Base-by-base conservation (phyloP, 2,113 vertebrate species). In the Aplodontia rufa region DNA sequence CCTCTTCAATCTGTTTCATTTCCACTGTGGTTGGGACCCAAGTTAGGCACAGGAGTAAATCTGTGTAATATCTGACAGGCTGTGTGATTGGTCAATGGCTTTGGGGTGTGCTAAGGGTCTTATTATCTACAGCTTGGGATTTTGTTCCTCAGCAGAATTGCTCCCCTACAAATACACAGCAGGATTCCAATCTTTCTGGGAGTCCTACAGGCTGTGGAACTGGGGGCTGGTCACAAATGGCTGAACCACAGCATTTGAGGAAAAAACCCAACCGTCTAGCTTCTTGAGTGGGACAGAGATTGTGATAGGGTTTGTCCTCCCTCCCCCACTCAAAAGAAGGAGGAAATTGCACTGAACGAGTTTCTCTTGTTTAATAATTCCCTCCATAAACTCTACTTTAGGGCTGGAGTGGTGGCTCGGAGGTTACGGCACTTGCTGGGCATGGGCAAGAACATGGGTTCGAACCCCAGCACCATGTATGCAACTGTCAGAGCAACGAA, bases 261-360 rank as follows among this genome's bases (percentile, higher is more conserved):
- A 76, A 92, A 89, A 87, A 55, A 19, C 40, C 83, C 4, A 26
- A 40, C 3, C 35, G 13, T 89, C 16, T 17, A 94, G 62, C 30
- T 83, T 53, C 35, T 96, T 92, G 55, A 79, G 37, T 76, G 51
- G 30, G 66, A 55, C 45, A 88, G 76, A 92, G 30, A 86, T 37
- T 19, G 35, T 49, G 40, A 78, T n/a, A 28, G 32, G 32, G 12
- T 37, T 7, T 86, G 42, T 93, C 82, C 53, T 42, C 26, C 68
- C 32, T 71, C 3, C 32, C n/a, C n/a, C n/a, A n/a, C n/a, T n/a
- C 14, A 40, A 51, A 93, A 92, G 35, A 76, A 9, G 8, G 47
- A 87, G 37, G 30, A 51, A 76, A 89, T 96, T 51, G 68, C 1
- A 45, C 62, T n/a, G 35, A 7, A 12, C 40, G 37, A 78, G 51